Evolutionary conservation across 1,140 invertebrate genomes (phyloP), one percentile per base, ranked within the genome.

Genomic region (Bemisia tabaci): DNA sequence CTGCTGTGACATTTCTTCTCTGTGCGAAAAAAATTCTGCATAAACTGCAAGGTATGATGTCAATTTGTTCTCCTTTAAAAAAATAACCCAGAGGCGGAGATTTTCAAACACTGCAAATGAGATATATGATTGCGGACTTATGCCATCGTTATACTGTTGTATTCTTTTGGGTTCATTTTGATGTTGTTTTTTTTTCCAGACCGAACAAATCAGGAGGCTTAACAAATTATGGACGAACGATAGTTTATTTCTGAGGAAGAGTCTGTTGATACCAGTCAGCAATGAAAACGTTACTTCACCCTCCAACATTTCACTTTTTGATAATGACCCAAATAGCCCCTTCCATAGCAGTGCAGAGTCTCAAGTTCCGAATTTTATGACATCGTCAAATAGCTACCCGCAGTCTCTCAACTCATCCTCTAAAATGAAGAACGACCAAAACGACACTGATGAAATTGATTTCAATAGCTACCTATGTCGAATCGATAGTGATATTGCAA

Each of bases 181-280:
- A 60, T 69, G 69, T 69, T 73, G 70, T 68, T 73, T 72, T 72
- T 74, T 68, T 68, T 82, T 83, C 59, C 77, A 94, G 91, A 94
- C 90, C 75, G 92, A 94, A 79, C 90, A 93, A 79, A 92, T 95
- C 75, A 83, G 91, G 73, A 82, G 91, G 74, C 86, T 85, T 39
- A 95, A 95, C 76, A 85, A 89, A 72, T 79, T 95, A 68, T 95
- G 90, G 82, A 89, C 91, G 17, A 86, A 88, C 59, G 92, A 95
- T 76, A 94, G 91, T 81, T 83, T 95, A 25, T 72, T 74, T 61
- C 64, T 73, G 1, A 65, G 70, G 23, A 67, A 72, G 65, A 70
- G 64, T 64, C 62, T 74, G 12, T 59, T 73, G 2, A 72, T 74
- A 33, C 72, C 73, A 22, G 69, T 70, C 11, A 60, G 64, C 2